Evolutionary conservation across 2,888 invertebrate species (phyloP), one percentile per base, ranked within the genome.

Genomic region (Cosmia trapezina): DNA sequence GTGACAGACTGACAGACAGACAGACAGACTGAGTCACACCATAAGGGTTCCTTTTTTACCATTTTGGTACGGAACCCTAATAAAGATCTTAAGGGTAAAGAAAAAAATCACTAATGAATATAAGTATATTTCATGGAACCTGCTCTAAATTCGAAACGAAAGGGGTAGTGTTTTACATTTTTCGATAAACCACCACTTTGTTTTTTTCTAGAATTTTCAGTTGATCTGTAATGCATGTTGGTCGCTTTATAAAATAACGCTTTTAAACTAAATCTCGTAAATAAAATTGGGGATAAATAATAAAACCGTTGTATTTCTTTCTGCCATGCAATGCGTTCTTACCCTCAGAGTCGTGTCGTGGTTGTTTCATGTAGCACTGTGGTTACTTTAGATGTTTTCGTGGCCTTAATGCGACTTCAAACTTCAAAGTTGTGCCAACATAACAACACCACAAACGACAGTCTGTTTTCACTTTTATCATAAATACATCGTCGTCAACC

Each of bases 381-480:
- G 86, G 81, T 84, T 49, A 54, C 57, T 67, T 75, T 57, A 71
- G 56, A 69, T 64, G 73, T 75, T 60, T 69, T 64, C 66, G 53
- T 62, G 62, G 45, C 67, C 64, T 37, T 84, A 83, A 86, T 83
- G 70, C 65, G 70, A 85, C 64, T 83, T 65, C 11, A 62, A 68
- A 85, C 53, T 83, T 73, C 41, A 72, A 65, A 83, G 63, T 83
- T 80, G 53, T 54, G 68, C 63, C 56, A 68, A 73, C 78, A 83
- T 68, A 80, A 85, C 70, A 59, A 56, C 59, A 60, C 83, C 84
- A 78, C 86, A 83, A 81, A 78, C 75, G 75, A 75, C 69, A 60
- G 54, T 79, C 56, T 61, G 63, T 60, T 65, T 63, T 53, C 69
- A 84, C 71, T 80, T 83, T 85, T 80, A 85, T 76, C 73, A 86